A percentile compares a stretch with the other conserved stretches of the same genome.
These are phyloP conservation scores for Drosophila yooni DNA, from an alignment of 2,888 invertebrate genomes.

Conservation along the genomic window DNA sequence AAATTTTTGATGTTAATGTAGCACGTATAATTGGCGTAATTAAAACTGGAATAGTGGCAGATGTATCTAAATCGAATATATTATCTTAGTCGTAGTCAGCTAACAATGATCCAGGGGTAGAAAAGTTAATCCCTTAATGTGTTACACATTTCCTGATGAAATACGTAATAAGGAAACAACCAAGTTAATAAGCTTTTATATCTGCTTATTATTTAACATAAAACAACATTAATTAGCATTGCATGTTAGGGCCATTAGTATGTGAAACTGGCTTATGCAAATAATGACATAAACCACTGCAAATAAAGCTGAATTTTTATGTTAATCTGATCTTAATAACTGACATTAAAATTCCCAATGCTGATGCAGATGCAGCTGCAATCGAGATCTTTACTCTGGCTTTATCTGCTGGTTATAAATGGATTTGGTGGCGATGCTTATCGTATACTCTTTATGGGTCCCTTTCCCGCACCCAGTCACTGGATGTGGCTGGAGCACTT, in stretches of 20 bases:
- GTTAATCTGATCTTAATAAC: slow-evolving; percentile 39
- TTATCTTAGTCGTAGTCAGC: background rate
- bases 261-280: slow-evolving; percentile 54
- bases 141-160: background rate
- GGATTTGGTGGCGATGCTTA: slow-evolving; percentile 42
- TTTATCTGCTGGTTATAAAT: slow-evolving; percentile 37
- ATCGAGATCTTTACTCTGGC: slow-evolving; percentile 45
- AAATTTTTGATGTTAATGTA: background rate
- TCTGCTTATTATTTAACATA: slow-evolving; percentile 9
- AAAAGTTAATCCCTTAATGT: background rate
- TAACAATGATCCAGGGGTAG: background rate
- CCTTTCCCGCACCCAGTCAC: slow-evolving; percentile 85
- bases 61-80: background rate
- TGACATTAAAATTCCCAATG: slow-evolving; percentile 31
- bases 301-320: slow-evolving; percentile 42
- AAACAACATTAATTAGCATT: slow-evolving; percentile 24
- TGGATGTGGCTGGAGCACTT: slow-evolving; percentile 85
- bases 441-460: slow-evolving; percentile 84
- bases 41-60: background rate
- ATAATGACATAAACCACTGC: slow-evolving; percentile 38
- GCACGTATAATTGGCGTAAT: slow-evolving; percentile 8
- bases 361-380: slow-evolving; percentile 63
- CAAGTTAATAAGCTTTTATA: slow-evolving; percentile 10
- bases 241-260: slow-evolving; percentile 6
- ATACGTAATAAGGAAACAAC: slow-evolving; percentile 33